Evolutionary conservation across 2,113 vertebrate species (phyloP).

Genomic region (Lamprotornis superbus): DNA sequence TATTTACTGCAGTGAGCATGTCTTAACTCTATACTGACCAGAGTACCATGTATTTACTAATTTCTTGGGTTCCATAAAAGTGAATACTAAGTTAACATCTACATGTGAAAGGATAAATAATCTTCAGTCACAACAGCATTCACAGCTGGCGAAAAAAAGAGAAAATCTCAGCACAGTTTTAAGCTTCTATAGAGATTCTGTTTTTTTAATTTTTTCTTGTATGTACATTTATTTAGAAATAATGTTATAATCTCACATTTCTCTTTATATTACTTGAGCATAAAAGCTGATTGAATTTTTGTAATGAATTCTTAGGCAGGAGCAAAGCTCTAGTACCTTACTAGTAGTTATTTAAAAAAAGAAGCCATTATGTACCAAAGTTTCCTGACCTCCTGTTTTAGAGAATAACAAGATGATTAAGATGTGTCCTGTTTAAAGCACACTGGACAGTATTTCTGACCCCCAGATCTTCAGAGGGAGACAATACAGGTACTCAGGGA

Average conservation of each 20-base stretch:
- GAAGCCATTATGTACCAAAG: background rate
- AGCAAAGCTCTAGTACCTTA: background rate
- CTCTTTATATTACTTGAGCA: background rate
- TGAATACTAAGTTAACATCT: background rate
- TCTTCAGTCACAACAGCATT: background rate
- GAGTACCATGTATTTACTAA: background rate
- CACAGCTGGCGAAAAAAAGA: background rate
- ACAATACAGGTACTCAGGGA: background rate
- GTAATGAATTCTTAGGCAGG: background rate
- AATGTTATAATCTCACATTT: background rate
- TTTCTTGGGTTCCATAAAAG: background rate
- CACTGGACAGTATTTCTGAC: background rate
- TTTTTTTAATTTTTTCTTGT: background rate
- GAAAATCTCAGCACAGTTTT: background rate
- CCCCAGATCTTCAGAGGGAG: background rate
- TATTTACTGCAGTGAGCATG: background rate
- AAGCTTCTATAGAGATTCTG: background rate
- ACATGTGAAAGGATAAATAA: background rate
- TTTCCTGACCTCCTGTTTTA: background rate
- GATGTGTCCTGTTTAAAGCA: background rate
- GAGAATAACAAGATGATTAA: background rate
- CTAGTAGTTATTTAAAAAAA: background rate
- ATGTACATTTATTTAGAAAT: background rate
- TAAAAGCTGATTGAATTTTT: background rate
- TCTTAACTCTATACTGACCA: background rate